Evolutionary conservation across 1,140 invertebrate species (phyloP).

Genomic region (Pachyrhynchus sulphureomaculatus): DNA sequence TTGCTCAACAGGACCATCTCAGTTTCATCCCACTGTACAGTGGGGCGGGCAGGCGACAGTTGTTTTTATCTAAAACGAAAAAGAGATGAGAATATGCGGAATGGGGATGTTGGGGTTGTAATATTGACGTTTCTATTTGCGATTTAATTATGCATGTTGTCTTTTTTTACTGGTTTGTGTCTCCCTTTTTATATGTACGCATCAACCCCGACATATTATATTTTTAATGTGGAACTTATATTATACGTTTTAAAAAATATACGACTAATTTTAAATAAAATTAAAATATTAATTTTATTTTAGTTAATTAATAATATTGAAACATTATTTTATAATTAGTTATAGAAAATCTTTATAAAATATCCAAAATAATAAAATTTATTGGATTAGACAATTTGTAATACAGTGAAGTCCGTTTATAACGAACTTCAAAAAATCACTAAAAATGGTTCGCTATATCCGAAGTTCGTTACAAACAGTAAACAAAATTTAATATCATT

Average conservation of each 20-base stretch:
- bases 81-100: constrained; percentile 46
- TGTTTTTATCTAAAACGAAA: constrained; percentile 31
- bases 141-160: constrained; percentile 48
- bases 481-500: too few species aligned
- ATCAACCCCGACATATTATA: constrained; percentile 1
- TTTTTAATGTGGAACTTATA: neutral
- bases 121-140: constrained; percentile 48
- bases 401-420: too few species aligned
- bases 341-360: too few species aligned
- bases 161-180: constrained; percentile 39
- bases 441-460: too few species aligned
- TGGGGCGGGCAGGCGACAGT: constrained; percentile 10
- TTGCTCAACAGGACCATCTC: too few species aligned
- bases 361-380: too few species aligned
- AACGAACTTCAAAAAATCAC: too few species aligned
- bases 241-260: constrained; percentile 12
- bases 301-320: too few species aligned
- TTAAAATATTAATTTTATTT: neutral
- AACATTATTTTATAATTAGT: too few species aligned
- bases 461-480: too few species aligned
- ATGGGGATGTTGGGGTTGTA: constrained; percentile 37
- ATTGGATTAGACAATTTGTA: too few species aligned
- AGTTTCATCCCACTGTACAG: neutral
- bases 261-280: neutral
- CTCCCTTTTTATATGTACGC: constrained; percentile 9